Percentiles rank a stretch among this genome's conserved stretches.
Evolutionary conservation across 1,140 invertebrate species (phyloP).

Genomic region (Pseudomyrmex concolor): DNA sequence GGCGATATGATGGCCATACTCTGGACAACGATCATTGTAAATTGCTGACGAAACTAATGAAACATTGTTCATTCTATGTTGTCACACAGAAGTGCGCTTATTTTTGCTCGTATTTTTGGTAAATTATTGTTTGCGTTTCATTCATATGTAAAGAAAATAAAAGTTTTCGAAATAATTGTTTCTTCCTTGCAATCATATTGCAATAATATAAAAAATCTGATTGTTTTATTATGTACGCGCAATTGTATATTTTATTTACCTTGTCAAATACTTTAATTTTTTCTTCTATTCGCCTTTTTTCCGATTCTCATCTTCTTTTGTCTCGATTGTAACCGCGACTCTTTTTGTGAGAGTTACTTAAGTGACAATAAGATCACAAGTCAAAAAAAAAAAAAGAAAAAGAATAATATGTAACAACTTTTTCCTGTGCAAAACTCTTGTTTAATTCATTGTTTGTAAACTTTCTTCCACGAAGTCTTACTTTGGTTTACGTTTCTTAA

Average conservation of each 20-base stretch:
- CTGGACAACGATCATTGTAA: background rate
- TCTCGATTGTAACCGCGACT: too few species aligned
- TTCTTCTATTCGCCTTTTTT: background rate
- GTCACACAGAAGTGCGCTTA: background rate
- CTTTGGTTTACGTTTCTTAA: background rate
- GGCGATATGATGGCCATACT: conserved; percentile 4
- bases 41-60: background rate
- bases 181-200: background rate
- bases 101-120: conserved; percentile 5
- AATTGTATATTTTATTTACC: background rate
- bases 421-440: background rate
- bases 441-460: conserved; percentile 38
- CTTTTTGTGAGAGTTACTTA: too few species aligned
- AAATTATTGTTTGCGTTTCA: background rate
- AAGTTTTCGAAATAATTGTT: background rate
- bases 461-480: background rate
- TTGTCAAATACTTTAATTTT: background rate
- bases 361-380: too few species aligned
- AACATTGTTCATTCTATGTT: too few species aligned
- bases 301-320: too few species aligned
- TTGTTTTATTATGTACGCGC: too few species aligned
- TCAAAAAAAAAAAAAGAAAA: too few species aligned
- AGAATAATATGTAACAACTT: background rate
- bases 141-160: background rate
- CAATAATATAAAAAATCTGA: background rate